phyloP scores from a whole-genome alignment of 1,140 invertebrate species.

The Pissodes strobi region DNA sequence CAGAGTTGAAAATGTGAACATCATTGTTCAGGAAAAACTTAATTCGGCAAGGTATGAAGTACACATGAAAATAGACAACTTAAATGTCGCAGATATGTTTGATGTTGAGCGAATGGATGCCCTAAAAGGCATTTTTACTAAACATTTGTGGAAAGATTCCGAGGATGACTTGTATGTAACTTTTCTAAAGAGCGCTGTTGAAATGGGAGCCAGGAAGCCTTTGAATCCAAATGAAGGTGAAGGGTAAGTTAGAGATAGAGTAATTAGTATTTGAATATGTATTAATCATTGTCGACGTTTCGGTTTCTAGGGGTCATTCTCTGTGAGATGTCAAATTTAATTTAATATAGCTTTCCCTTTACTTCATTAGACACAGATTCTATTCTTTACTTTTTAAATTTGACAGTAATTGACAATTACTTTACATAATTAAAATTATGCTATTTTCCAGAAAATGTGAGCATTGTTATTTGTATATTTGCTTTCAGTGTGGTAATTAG shows the following conservation, averaged over 20 bases:
- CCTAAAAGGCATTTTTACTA: slow-evolving; percentile 75
- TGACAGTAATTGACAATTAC: no score
- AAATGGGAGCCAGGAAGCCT: slow-evolving; percentile 80
- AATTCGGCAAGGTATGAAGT: slow-evolving; percentile 75
- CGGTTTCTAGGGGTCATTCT: no score
- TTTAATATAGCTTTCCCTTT: no score
- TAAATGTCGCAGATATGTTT: slow-evolving; percentile 83
- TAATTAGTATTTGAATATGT: no score
- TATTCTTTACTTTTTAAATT: no score
- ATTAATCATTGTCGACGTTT: no score
- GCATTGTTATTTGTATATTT: background rate
- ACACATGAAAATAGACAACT: slow-evolving; percentile 85
- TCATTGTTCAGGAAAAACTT: slow-evolving; percentile 68
- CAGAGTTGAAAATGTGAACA: slow-evolving; percentile 63
- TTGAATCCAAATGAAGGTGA: slow-evolving; percentile 81
- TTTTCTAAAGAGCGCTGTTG: slow-evolving; percentile 80
- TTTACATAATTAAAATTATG: no score
- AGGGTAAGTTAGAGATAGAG: slow-evolving; percentile 64
- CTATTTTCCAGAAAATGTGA: no score
- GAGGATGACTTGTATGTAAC: slow-evolving; percentile 76
- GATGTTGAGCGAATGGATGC: slow-evolving; percentile 67
- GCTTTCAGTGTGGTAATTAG: slow-evolving; percentile 75
- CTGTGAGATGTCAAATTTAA: no score
- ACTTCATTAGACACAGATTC: no score
- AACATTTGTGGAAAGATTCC: slow-evolving; percentile 66